Conservation (phyloP, 2,888 invertebrate genomes). For the Bruchidius siliquastri region DNA sequence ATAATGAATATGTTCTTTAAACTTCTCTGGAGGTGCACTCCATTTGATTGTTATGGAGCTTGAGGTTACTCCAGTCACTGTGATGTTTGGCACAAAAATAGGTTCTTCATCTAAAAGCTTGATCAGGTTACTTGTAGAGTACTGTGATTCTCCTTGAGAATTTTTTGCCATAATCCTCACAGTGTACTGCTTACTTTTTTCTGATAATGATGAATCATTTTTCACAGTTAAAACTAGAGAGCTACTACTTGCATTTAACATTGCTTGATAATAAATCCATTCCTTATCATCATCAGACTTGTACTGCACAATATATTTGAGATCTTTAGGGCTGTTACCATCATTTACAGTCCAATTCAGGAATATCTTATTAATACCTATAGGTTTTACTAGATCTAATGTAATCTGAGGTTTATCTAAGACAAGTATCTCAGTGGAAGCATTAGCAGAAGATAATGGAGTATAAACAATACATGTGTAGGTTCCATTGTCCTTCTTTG, state of each 20-base stretch:
- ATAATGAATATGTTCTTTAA: slow-evolving; percentile 69
- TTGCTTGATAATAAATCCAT: slow-evolving; percentile 56
- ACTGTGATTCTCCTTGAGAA: slow-evolving; percentile 56
- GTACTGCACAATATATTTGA: slow-evolving; percentile 54
- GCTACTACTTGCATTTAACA: slow-evolving; percentile 60
- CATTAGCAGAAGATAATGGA: slow-evolving; percentile 28
- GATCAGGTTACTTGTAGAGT: slow-evolving; percentile 53
- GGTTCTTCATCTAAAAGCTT: slow-evolving; percentile 69
- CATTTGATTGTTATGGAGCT: slow-evolving; percentile 80
- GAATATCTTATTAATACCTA: slow-evolving; percentile 70
- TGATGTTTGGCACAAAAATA: slow-evolving; percentile 71
- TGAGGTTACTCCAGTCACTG: slow-evolving; percentile 64
- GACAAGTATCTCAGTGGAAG: slow-evolving; percentile 48
- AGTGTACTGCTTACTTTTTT: slow-evolving; percentile 62
- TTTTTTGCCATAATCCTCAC: slow-evolving; percentile 66
- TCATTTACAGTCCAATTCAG: slow-evolving; percentile 78
- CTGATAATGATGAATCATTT: slow-evolving; percentile 24
- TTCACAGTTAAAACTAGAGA: slow-evolving; percentile 63
- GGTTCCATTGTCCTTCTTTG: slow-evolving; percentile 70
- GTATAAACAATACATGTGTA: slow-evolving; percentile 54
- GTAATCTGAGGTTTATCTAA: slow-evolving; percentile 66
- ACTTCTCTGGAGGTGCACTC: slow-evolving; percentile 61
- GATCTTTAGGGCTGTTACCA: slow-evolving; percentile 65
- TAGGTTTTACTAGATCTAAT: slow-evolving; percentile 69
- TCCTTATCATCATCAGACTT: slow-evolving; percentile 51